phyloP scores from a whole-genome alignment of 2,113 vertebrate genomes.

The Xiphophorus couchianus region DNA sequence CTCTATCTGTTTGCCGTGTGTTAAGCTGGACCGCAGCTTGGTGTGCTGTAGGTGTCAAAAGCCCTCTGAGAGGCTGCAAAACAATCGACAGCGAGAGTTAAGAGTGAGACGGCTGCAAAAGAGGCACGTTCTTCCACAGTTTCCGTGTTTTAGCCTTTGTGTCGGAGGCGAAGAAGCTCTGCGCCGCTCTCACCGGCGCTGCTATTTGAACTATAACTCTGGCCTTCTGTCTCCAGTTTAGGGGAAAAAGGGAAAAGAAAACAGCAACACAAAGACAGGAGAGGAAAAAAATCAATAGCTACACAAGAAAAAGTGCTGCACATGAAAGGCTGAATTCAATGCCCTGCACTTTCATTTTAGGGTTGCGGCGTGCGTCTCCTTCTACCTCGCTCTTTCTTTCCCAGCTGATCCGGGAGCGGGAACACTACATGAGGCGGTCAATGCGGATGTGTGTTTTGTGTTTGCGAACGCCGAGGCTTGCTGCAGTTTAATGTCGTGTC shows the following conservation, averaged over 20 bases:
- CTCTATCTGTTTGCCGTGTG: slow-evolving; percentile 29
- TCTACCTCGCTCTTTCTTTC: slow-evolving; percentile 47
- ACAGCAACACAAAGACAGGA: slow-evolving; percentile 66
- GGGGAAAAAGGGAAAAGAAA: slow-evolving; percentile 45
- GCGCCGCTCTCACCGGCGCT: slow-evolving; percentile 62
- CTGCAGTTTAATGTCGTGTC: slow-evolving; percentile 77
- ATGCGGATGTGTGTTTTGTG: slow-evolving; percentile 21
- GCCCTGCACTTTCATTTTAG: slow-evolving; percentile 73
- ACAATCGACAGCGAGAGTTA: slow-evolving; percentile 47
- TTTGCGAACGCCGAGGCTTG: slow-evolving; percentile 43
- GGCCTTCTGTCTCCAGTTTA: slow-evolving; percentile 72
- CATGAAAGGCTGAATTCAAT: slow-evolving; percentile 77
- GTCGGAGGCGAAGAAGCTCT: slow-evolving; percentile 21
- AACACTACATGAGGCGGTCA: slow-evolving; percentile 50
- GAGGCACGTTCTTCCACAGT: slow-evolving; percentile 25
- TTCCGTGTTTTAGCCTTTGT: slow-evolving; percentile 36
- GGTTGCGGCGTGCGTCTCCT: slow-evolving; percentile 43
- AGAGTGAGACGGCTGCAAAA: slow-evolving; percentile 43
- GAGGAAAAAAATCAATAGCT: slow-evolving; percentile 80
- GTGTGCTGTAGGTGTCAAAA: slow-evolving; percentile 74
- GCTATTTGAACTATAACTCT: slow-evolving; percentile 70
- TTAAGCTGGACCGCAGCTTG: slow-evolving; percentile 55
- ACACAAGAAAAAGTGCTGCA: slow-evolving; percentile 77
- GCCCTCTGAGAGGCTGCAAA: slow-evolving; percentile 58
- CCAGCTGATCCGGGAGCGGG: slow-evolving; percentile 60